A percentile compares a stretch with the other conserved stretches of the same genome.
Conservation (phyloP, 2,888 invertebrate genomes). For the Hypercompe scribonia region DNA sequence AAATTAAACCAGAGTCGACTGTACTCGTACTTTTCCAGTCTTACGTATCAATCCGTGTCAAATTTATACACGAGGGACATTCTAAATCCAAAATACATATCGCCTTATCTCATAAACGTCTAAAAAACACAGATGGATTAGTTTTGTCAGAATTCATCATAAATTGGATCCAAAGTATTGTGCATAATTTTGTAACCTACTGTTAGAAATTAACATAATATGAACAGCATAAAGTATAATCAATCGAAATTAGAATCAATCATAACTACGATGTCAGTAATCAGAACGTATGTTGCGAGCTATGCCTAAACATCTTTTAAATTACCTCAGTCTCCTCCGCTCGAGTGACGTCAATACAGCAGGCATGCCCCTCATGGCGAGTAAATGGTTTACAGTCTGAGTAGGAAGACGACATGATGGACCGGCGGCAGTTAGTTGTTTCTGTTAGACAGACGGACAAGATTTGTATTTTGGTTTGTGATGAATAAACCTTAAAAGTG, state of each 20-base stretch:
- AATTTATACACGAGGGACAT: not conserved
- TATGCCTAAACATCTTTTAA: not conserved
- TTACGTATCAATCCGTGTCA: not conserved
- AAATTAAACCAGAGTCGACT: not conserved
- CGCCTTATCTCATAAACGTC: not conserved
- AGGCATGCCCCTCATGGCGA: conserved; percentile 76
- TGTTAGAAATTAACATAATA: not conserved
- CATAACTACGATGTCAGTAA: not conserved
- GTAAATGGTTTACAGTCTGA: conserved; percentile 74
- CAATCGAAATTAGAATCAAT: not conserved
- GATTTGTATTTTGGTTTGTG: not conserved
- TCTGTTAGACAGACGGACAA: conserved; percentile 55
- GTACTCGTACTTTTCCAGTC: not conserved
- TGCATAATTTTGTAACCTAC: not conserved
- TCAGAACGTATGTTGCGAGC: not conserved
- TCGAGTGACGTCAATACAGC: conserved; percentile 73
- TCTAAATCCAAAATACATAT: not conserved
- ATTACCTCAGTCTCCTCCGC: conserved; percentile 74
- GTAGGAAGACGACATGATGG: conserved; percentile 68
- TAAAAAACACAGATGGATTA: not conserved
- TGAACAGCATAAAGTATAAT: not conserved
- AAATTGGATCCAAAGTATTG: not conserved
- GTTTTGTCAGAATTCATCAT: not conserved
- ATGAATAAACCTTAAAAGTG: not conserved
- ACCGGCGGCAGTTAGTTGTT: conserved; percentile 67